These are phyloP conservation scores for Chaenogobius annularis DNA, from an alignment of 2,113 vertebrate species.

Conservation along the genomic window DNA sequence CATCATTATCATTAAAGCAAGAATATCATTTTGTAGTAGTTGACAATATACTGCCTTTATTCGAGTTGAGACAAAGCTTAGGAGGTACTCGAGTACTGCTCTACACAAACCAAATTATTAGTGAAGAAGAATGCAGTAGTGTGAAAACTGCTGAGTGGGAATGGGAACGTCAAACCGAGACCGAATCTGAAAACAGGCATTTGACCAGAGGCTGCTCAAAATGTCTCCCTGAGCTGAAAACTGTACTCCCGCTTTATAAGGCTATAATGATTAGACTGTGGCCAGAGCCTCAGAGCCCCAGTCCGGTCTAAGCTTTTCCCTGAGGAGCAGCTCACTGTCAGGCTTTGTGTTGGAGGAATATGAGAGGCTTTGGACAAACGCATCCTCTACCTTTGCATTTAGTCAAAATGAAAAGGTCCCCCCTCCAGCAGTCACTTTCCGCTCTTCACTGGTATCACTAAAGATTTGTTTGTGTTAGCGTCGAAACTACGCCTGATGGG, in stretches of 20 bases:
- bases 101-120: background rate
- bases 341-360: conserved; percentile 63
- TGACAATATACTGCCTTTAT: too few relatives aligned
- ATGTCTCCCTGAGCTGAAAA: conserved; percentile 62
- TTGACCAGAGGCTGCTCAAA: conserved; percentile 34
- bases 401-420: conserved; percentile 34
- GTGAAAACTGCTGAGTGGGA: conserved; percentile 44
- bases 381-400: conserved; percentile 44
- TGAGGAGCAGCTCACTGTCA: conserved; percentile 45
- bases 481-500: conserved; percentile 63
- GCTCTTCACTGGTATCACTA: conserved; percentile 36
- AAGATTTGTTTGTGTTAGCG: conserved; percentile 49
- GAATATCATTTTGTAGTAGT: too few relatives aligned
- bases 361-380: conserved; percentile 50
- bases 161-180: conserved; percentile 43
- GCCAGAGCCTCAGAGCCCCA: conserved; percentile 51
- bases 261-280: conserved; percentile 57
- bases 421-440: conserved; percentile 40
- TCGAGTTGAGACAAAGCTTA: too few relatives aligned
- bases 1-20: too few relatives aligned
- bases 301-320: conserved; percentile 57
- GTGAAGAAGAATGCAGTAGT: conserved; percentile 34
- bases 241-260: conserved; percentile 47
- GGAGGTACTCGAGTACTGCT: too few relatives aligned
- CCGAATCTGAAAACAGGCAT: conserved; percentile 53